Percentiles rank a stretch among this genome's conserved stretches.
phyloP scores from a whole-genome alignment of 2,888 invertebrate genomes.

The Melinaea marsaeus region DNA sequence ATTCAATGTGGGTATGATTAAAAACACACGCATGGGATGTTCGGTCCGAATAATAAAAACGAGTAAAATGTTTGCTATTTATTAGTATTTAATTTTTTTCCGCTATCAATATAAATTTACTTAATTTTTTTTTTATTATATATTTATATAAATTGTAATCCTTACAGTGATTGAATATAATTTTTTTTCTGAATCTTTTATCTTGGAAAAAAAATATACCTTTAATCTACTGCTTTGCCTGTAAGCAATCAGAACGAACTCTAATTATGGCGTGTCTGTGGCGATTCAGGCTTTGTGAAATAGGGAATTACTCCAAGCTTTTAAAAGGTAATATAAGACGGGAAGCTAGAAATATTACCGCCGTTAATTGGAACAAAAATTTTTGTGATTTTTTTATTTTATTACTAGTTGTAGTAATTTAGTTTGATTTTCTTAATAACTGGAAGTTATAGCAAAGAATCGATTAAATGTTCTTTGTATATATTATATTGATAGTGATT shows the following conservation, averaged over 20 bases:
- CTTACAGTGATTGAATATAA: no score
- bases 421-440: not conserved
- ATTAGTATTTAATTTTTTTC: no score
- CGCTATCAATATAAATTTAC: no score
- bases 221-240: no score
- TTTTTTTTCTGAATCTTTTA: no score
- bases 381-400: not conserved
- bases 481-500: no score
- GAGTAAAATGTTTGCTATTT: no score
- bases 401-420: not conserved
- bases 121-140: no score
- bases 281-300: conserved; percentile 24
- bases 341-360: not conserved
- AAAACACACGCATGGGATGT: conserved; percentile 13
- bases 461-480: no score
- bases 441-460: no score
- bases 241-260: conserved; percentile 20
- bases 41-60: conserved; percentile 3
- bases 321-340: conserved; percentile 11
- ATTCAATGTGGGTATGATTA: conserved; percentile 18
- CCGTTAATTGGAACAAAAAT: not conserved
- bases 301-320: conserved; percentile 22
- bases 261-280: conserved; percentile 27
- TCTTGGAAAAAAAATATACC: no score
- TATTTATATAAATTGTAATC: no score